Conservation (phyloP, 2,888 invertebrate genomes). For the Eupithecia subumbrata region DNA sequence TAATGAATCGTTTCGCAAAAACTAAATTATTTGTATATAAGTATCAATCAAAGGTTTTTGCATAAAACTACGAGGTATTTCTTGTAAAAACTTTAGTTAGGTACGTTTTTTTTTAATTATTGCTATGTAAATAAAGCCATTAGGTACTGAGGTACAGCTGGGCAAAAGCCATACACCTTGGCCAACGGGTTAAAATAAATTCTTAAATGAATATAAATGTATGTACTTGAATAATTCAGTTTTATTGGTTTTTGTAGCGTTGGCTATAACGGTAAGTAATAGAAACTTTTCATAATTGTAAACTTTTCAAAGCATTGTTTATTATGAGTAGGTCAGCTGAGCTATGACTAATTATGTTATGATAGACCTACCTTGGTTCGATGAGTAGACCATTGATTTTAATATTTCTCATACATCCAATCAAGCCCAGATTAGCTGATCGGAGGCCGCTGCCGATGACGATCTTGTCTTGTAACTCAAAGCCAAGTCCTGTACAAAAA, state of each 20-base stretch:
- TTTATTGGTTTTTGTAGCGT: neutral
- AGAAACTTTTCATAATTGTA: neutral
- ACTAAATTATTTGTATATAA: neutral
- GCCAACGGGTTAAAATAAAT: neutral
- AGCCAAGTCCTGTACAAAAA: conserved; percentile 78
- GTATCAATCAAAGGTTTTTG: neutral
- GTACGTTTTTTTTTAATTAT: neutral
- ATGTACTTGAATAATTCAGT: neutral
- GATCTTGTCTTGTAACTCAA: conserved; percentile 88
- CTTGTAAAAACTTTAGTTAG: neutral
- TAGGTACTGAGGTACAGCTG: neutral
- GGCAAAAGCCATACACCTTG: neutral
- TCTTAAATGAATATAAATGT: neutral
- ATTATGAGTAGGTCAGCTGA: neutral
- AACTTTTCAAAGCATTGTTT: neutral
- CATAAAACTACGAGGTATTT: neutral
- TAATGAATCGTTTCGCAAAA: neutral
- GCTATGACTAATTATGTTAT: neutral
- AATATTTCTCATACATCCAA: conserved; percentile 96
- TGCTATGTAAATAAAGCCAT: neutral
- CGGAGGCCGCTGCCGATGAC: conserved; percentile 92
- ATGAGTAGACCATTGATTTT: conserved; percentile 91
- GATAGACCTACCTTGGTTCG: conserved; percentile 84
- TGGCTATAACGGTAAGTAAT: neutral
- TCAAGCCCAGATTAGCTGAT: conserved; percentile 89